phyloP scores from a whole-genome alignment of 2,888 invertebrate species.

The Beris morrisii region DNA sequence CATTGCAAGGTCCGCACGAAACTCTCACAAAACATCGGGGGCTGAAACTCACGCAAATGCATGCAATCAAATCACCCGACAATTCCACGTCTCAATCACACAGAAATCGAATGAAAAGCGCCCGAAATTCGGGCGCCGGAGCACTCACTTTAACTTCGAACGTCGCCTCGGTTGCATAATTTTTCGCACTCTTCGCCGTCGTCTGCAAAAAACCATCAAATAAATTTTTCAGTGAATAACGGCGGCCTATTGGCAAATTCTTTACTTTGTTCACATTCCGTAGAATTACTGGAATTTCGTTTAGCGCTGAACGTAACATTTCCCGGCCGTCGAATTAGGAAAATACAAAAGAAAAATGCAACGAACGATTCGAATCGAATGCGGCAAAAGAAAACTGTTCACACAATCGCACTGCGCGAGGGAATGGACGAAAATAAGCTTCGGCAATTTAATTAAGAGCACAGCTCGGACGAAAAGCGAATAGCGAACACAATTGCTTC shows the following conservation, averaged over 20 bases:
- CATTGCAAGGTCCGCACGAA: neutral
- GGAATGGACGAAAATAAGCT: no score
- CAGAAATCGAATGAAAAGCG: no score
- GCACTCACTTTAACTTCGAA: slow-evolving; percentile 54
- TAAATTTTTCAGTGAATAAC: slow-evolving; percentile 19
- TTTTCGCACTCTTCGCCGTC: slow-evolving; percentile 42
- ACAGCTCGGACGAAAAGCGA: no score
- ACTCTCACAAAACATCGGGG: neutral
- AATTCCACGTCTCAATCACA: no score
- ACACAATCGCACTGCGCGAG: no score
- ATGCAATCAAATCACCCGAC: neutral
- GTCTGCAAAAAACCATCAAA: slow-evolving; percentile 34
- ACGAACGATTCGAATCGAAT: no score
- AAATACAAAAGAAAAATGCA: no score
- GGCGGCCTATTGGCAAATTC: neutral
- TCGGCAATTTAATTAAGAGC: no score
- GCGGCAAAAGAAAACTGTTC: no score
- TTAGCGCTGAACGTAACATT: slow-evolving; percentile 50
- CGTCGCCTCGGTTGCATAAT: slow-evolving; percentile 56
- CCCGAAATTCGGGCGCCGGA: neutral
- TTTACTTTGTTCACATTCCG: slow-evolving; percentile 39
- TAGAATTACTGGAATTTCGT: slow-evolving; percentile 48
- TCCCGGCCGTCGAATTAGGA: slow-evolving; percentile 33
- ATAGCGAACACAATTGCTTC: no score
- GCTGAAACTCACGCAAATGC: neutral